These are phyloP conservation scores for Aphelocoma californica DNA, from an alignment of 2,797 vertebrate species.

Conservation along the genomic window DNA sequence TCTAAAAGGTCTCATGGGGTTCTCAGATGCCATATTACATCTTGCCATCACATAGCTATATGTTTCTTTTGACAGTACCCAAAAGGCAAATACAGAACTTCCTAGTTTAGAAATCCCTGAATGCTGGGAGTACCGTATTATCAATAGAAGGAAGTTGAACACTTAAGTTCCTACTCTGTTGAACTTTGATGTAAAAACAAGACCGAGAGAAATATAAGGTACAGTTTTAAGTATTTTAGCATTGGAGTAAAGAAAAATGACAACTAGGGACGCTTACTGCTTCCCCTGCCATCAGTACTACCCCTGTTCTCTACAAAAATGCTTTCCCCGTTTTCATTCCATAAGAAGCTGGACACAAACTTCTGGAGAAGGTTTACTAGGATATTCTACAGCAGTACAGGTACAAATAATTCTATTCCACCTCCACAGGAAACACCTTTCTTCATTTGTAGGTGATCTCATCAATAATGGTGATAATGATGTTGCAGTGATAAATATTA, in stretches of 20 bases:
- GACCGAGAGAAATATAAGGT: not conserved
- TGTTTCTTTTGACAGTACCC: not conserved
- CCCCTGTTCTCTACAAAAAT: not conserved
- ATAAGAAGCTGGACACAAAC: not conserved
- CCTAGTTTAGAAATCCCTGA: not conserved
- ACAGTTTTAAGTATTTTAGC: not conserved
- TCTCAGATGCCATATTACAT: not conserved
- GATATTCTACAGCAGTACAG: not conserved
- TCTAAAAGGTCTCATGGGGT: not conserved
- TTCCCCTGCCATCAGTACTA: not conserved
- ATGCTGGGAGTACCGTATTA: not conserved
- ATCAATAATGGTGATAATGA: not conserved
- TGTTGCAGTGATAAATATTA: not conserved
- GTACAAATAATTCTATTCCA: not conserved
- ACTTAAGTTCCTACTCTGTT: not conserved
- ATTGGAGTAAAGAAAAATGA: not conserved
- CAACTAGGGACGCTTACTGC: not conserved
- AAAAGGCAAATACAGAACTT: not conserved
- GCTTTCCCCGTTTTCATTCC: not conserved
- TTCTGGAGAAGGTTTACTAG: not conserved
- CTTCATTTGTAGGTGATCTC: not conserved
- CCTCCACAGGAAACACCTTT: not conserved
- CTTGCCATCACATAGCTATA: not conserved
- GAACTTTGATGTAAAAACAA: not conserved
- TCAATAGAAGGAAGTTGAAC: not conserved